Evolutionary conservation across 2,888 invertebrate species (phyloP), one percentile per base, ranked within the genome.

Genomic region (Melipona bicolor): DNA sequence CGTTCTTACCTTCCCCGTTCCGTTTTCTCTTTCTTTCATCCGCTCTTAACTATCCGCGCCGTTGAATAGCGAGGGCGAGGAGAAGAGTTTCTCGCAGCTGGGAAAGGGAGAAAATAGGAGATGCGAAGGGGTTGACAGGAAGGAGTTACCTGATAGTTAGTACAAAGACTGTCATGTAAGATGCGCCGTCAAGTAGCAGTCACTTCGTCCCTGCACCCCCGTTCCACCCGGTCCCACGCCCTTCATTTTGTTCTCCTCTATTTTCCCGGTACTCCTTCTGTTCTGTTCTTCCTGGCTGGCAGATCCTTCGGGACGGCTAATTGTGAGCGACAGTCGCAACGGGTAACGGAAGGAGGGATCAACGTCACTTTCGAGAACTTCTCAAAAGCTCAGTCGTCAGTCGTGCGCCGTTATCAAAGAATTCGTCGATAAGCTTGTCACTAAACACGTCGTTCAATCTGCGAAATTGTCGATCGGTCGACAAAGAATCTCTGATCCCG

Each of bases 241-340:
- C 86, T 79, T 86, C 86, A 82, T 87, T 89, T 90, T 81, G 87
- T 87, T 87, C 90, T 88, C 87, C 88, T 86, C 89, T 88, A 87
- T 88, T 90, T 90, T 88, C 87, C 65, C 87, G 84, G 69, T 71
- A 70, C 88, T 86, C 86, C 86, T 83, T 82, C 89, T 86, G 87
- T 87, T 88, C 88, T 87, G 83, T 88, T 89, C 88, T 88, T 89
- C 89, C 87, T 73, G 74, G 78, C 85, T 89, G 87, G 89, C 85
- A 82, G 86, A 87, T 91, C 93, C 92, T 92, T 87, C 84, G 92
- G 92, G 93, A 93, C 89, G 92, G 91, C 92, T 94, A 94, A 94
- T 94, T 93, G 93, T 93, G 92, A 93, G 92, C 92, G 94, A 94
- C 94, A 93, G 92, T 92, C 92, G 90, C 92, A 89, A 84, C 90